phyloP scores from a whole-genome alignment of 1,140 invertebrate genomes.

The Platyura marginata region DNA sequence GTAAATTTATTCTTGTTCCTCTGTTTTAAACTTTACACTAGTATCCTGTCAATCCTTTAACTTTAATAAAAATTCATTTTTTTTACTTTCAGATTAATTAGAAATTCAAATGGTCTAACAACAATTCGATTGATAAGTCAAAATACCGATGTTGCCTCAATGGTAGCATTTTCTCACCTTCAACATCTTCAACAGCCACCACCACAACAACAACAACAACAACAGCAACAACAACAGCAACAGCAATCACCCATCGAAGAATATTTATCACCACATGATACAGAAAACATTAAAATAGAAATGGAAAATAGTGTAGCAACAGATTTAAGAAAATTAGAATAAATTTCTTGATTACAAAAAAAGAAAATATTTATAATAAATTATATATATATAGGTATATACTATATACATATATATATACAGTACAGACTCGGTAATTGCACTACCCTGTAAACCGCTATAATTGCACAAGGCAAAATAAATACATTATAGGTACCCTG shows the following conservation, averaged over 20 bases:
- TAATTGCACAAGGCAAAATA: too few species aligned
- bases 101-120: constrained; percentile 23
- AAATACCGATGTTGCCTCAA: too few species aligned
- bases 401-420: too few species aligned
- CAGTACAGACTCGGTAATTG: too few species aligned
- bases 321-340: constrained; percentile 2
- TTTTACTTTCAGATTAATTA: constrained; percentile 15
- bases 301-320: too few species aligned
- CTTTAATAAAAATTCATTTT: not conserved
- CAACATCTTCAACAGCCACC: not conserved
- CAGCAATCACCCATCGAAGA: not conserved
- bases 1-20: not conserved
- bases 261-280: not conserved
- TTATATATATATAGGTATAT: too few species aligned
- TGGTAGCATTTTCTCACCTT: not conserved
- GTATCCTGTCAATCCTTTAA: too few species aligned
- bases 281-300: not conserved
- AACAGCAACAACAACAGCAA: not conserved
- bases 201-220: not conserved
- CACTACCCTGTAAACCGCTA: too few species aligned
- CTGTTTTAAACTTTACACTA: not conserved
- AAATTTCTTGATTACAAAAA: not conserved
- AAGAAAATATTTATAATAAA: too few species aligned
- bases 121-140: constrained; percentile 22
- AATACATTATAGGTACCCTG: too few species aligned